Evolutionary conservation across 2,888 invertebrate genomes (phyloP).

Genomic region (Tuberolachnus salignus): DNA sequence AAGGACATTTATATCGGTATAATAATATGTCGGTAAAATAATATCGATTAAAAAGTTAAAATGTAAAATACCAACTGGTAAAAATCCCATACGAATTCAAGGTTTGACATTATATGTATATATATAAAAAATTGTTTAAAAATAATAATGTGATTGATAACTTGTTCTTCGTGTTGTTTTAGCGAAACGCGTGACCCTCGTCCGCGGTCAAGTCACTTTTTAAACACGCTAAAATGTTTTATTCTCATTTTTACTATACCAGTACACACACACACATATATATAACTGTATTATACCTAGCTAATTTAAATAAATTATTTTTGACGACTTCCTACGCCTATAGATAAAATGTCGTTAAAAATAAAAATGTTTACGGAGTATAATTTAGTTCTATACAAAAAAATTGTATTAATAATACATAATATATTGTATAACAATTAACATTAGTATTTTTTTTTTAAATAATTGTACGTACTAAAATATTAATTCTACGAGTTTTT

Average conservation of each 20-base stretch:
- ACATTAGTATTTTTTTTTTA: too few species aligned
- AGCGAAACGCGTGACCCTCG: slow-evolving; percentile 8
- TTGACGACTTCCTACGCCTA: not conserved
- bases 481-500: too few species aligned
- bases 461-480: too few species aligned
- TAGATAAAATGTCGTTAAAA: not conserved
- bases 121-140: not conserved
- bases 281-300: not conserved
- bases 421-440: too few species aligned
- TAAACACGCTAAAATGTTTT: not conserved
- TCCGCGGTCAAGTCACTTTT: not conserved
- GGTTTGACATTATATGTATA: too few species aligned
- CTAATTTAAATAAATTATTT: not conserved
- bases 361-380: not conserved
- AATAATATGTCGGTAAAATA: not conserved
- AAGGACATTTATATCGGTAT: not conserved
- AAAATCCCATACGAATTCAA: not conserved
- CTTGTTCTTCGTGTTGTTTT: not conserved
- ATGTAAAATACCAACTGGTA: not conserved
- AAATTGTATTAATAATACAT: not conserved
- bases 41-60: slow-evolving; percentile 5
- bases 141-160: not conserved
- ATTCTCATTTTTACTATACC: too few species aligned
- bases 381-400: too few species aligned
- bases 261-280: too few species aligned